These are phyloP conservation scores for Euphonia xanthogaster DNA, from an alignment of 2,797 vertebrate genomes.

Conservation along the genomic window DNA sequence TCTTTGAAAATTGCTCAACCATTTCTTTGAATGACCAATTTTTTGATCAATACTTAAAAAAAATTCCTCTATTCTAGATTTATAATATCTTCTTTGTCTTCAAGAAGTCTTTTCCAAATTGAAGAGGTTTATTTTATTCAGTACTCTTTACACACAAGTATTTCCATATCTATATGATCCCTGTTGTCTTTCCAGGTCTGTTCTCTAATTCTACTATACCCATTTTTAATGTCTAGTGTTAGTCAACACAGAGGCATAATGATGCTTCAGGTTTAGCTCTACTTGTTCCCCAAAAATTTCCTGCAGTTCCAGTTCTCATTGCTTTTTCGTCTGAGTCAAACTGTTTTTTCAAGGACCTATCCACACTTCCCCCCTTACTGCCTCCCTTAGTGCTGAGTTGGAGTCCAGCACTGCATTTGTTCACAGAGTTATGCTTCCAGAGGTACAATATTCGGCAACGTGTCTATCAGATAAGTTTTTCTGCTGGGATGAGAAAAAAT, in stretches of 20 bases:
- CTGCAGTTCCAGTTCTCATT: background rate
- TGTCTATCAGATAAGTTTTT: background rate
- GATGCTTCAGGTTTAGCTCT: background rate
- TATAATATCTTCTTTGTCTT: background rate
- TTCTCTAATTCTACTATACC: background rate
- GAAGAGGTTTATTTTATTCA: background rate
- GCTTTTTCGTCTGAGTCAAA: background rate
- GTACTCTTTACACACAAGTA: background rate
- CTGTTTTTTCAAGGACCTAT: background rate
- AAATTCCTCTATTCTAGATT: background rate
- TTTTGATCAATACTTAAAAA: background rate
- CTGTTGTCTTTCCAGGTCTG: background rate
- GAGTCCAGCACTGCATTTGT: background rate
- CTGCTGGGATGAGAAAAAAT: background rate
- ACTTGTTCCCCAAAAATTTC: background rate
- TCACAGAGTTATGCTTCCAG: background rate
- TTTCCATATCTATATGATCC: background rate
- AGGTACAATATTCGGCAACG: background rate
- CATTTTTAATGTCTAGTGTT: background rate
- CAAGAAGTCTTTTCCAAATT: background rate
- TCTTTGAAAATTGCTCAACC: background rate
- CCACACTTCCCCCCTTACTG: fast-evolving
- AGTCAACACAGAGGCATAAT: background rate
- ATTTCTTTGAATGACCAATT: background rate
- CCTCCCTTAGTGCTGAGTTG: background rate